Percentiles rank a stretch among this genome's conserved stretches.
Conservation (phyloP, 2,113 vertebrate species). For the Myrmecobius fasciatus region DNA sequence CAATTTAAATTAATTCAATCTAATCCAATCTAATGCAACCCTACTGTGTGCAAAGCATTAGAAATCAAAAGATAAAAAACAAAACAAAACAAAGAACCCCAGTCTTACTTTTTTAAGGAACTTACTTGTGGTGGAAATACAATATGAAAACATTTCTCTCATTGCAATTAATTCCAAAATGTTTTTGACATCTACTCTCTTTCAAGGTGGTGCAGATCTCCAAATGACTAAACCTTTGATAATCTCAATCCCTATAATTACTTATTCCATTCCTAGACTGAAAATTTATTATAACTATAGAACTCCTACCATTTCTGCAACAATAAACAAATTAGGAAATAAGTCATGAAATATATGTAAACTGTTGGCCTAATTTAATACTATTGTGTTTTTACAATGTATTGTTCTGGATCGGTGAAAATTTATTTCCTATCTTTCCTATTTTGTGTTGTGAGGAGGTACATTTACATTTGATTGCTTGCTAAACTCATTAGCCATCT, state of each 20-base stretch:
- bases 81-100: neutral
- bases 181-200: neutral
- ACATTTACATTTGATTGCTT: neutral
- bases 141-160: neutral
- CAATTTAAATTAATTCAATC: neutral
- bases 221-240: neutral
- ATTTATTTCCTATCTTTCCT: neutral
- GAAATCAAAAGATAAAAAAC: neutral
- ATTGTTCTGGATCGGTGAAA: neutral
- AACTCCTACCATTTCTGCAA: slow-evolving; percentile 37
- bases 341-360: neutral
- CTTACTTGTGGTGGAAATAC: neutral
- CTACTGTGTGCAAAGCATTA: neutral
- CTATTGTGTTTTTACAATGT: neutral
- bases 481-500: neutral
- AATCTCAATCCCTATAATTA: neutral
- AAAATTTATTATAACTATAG: slow-evolving; percentile 26
- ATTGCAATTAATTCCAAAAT: neutral
- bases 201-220: slow-evolving; percentile 2
- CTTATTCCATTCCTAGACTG: slow-evolving; percentile 4
- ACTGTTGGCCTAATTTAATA: neutral
- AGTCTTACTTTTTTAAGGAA: neutral
- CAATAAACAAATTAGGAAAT: slow-evolving; percentile 35
- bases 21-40: neutral
- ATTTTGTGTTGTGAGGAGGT: neutral